These are phyloP conservation scores for Lates calcarifer DNA, from an alignment of 2,113 vertebrate species.

Conservation along the genomic window DNA sequence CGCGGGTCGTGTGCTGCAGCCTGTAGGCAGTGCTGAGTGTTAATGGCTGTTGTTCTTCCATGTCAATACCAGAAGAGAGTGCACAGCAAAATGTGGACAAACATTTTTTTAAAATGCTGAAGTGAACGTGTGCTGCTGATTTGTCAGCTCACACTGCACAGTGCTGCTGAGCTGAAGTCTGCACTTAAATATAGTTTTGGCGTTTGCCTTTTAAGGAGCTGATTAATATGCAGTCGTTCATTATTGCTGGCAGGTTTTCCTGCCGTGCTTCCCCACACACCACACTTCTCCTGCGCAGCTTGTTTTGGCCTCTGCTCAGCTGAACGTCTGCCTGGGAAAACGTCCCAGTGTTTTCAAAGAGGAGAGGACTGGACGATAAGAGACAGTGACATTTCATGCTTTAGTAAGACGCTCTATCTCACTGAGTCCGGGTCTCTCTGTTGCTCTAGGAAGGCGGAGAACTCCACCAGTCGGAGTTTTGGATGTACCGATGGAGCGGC, in stretches of 20 bases:
- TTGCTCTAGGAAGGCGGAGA: constrained; percentile 97
- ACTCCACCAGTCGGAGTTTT: constrained; percentile 97
- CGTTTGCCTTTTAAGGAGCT: constrained; percentile 36
- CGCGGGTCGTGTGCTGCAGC: constrained; percentile 58
- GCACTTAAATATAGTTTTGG: constrained; percentile 32
- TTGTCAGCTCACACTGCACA: constrained; percentile 26
- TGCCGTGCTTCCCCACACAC: constrained; percentile 32
- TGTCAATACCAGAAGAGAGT: constrained; percentile 86
- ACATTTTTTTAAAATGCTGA: constrained; percentile 84
- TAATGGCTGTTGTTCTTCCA: constrained; percentile 87
- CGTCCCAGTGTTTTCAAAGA: constrained; percentile 51
- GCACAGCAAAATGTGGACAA: constrained; percentile 86
- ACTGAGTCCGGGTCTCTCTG: constrained; percentile 97
- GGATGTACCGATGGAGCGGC: constrained; percentile 97
- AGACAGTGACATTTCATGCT: constrained; percentile 29
- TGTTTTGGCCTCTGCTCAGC: constrained; percentile 57
- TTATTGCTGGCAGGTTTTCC: constrained; percentile 62
- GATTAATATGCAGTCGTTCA: constrained; percentile 42
- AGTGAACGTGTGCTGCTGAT: constrained; percentile 59
- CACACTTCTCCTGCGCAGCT: constrained; percentile 44
- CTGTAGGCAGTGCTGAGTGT: constrained; percentile 78
- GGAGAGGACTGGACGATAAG: constrained; percentile 45
- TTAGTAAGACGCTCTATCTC: constrained; percentile 51
- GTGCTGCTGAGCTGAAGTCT: constrained; percentile 18
- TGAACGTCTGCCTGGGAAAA: constrained; percentile 62